Evolutionary conservation across 1,140 invertebrate species (phyloP).

Genomic region (Planococcus citri): DNA sequence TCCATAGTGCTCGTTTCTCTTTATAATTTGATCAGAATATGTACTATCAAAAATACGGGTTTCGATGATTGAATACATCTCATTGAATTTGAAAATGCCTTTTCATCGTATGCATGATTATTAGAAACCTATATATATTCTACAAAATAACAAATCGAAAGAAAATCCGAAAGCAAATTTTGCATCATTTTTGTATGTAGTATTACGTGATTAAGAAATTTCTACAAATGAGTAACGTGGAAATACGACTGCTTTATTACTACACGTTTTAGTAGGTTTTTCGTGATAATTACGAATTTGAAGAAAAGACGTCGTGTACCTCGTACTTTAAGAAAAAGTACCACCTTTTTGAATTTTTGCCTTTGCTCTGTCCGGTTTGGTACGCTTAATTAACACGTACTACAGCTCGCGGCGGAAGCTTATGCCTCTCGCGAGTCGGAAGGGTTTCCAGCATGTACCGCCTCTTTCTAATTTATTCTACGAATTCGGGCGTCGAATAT

Average conservation of each 20-base stretch:
- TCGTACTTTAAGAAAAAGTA: background rate
- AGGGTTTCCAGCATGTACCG: background rate
- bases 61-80: too few relatives aligned
- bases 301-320: background rate
- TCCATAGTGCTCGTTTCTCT: too few relatives aligned
- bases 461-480: background rate
- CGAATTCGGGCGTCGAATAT: background rate
- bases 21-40: too few relatives aligned
- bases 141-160: too few relatives aligned
- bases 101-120: too few relatives aligned
- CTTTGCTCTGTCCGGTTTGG: background rate
- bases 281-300: background rate
- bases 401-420: too few relatives aligned
- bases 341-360: background rate
- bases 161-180: too few relatives aligned
- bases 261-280: background rate
- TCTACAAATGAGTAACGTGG: background rate
- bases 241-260: background rate
- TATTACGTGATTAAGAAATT: background rate
- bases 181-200: background rate
- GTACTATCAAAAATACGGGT: too few relatives aligned
- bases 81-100: too few relatives aligned
- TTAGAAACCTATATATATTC: too few relatives aligned
- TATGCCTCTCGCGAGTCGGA: too few relatives aligned
- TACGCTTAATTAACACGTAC: background rate